Conservation (phyloP, 2,113 vertebrate genomes). For the Perccottus glenii region DNA sequence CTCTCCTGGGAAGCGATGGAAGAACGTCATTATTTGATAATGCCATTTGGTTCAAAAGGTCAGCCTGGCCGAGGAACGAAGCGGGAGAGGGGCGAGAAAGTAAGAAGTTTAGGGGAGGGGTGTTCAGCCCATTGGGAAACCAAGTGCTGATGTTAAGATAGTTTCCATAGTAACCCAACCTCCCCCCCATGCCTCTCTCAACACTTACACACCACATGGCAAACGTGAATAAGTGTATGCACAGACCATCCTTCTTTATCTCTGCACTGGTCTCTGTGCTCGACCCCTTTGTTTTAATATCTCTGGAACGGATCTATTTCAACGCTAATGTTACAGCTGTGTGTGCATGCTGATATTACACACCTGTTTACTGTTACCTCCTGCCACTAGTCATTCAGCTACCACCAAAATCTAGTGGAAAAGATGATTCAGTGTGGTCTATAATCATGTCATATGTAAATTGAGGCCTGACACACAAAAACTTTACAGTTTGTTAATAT, state of each 20-base stretch:
- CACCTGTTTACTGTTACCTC: conserved; percentile 5
- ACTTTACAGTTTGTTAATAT: too few relatives aligned
- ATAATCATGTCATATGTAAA: too few relatives aligned
- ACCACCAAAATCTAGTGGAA: too few relatives aligned
- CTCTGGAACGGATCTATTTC: conserved; percentile 43
- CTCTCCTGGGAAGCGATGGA: conserved; percentile 10
- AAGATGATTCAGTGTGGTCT: too few relatives aligned
- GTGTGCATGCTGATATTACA: conserved; percentile 9
- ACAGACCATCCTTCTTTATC: conserved; percentile 24
- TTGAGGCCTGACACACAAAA: too few relatives aligned
- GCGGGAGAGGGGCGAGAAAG: background rate
- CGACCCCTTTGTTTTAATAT: conserved; percentile 22
- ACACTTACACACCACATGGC: conserved; percentile 30
- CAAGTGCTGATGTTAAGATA: conserved; percentile 68
- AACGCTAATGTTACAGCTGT: conserved; percentile 27
- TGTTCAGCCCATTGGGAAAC: conserved; percentile 59
- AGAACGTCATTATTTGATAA: conserved; percentile 60
- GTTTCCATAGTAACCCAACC: conserved; percentile 74
- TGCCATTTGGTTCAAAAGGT: conserved; percentile 67
- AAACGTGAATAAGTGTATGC: conserved; percentile 22
- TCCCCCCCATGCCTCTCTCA: conserved; percentile 32
- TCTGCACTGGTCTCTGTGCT: conserved; percentile 4
- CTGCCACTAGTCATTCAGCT: background rate
- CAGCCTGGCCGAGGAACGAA: conserved; percentile 19
- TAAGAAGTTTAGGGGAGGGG: conserved; percentile 15